Evolutionary conservation across 2,888 invertebrate species (phyloP), one percentile per base, ranked within the genome.

Genomic region (Nomada flava): DNA sequence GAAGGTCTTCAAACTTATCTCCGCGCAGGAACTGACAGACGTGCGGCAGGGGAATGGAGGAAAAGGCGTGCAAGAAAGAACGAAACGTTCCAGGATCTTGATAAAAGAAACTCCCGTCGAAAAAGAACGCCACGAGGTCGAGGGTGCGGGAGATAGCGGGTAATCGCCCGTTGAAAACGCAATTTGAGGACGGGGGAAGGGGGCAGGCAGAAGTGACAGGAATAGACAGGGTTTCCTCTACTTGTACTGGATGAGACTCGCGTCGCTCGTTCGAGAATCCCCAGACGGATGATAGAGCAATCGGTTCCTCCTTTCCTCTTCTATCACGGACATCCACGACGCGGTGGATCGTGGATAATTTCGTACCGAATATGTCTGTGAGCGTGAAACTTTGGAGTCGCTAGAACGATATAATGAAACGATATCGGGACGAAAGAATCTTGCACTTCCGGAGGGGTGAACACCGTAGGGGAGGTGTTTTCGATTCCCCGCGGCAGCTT

Each of bases 161-260:
- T 89, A 90, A 89, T 90, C 87, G 89, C 59, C 73, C 84, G 82
- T 88, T 88, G 88, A 88, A 88, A 89, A 89, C 84, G 88, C 86
- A 86, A 86, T 88, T 90, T 85, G 79, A 81, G 79, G 79, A 71
- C 69, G 64, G 47, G 62, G 68, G 76, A 67, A 67, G 55, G 72
- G 20, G 65, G 57, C 26, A 44, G n/a, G n/a, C 52, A 71, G 42
- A 42, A 29, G 53, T 20, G 70, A 36, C 52, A 74, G 72, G 50
- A 81, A 65, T 55, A 52, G 53, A 52, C 57, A 53, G 44, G 55
- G n/a, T 53, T 57, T 18, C 55, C 42, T 64, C 52, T 29, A 26
- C 68, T 68, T 69, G 64, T 62, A 55, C 44, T 57, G 57, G 83
- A 79, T 76, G 70, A 47, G 77, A 77, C 77, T 81, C 79, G 80